These are phyloP conservation scores for Paragorgia papillata DNA, from an alignment of 92 coral and sea anemone genomes.

Conservation along the genomic window DNA sequence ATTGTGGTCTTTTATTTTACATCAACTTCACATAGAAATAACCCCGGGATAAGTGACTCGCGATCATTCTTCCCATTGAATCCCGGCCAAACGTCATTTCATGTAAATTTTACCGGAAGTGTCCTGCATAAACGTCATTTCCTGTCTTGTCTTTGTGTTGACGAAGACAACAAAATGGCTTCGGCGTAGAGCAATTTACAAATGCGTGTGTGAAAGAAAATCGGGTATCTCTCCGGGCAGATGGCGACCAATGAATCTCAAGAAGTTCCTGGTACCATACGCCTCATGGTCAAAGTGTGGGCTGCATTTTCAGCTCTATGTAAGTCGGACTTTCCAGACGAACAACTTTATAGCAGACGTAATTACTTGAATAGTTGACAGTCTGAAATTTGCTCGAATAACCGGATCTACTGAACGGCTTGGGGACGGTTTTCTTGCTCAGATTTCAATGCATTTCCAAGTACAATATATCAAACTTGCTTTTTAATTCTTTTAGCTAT, in stretches of 20 bases:
- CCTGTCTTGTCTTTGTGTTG: not conserved
- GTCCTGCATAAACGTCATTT: not conserved
- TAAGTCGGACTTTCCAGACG: slow-evolving; percentile 59
- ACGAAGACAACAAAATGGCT: not conserved
- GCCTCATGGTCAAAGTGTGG: slow-evolving; percentile 88
- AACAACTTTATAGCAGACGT: not conserved
- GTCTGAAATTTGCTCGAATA: too few relatives aligned
- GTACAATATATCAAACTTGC: too few relatives aligned
- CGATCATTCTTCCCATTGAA: too few relatives aligned
- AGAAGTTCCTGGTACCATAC: slow-evolving; percentile 79
- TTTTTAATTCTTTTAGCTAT: too few relatives aligned
- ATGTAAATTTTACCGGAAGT: not conserved
- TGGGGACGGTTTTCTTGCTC: too few relatives aligned
- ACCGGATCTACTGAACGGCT: too few relatives aligned
- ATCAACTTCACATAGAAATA: too few relatives aligned
- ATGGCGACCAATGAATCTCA: slow-evolving; percentile 68
- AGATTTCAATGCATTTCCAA: too few relatives aligned
- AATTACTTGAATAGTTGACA: too few relatives aligned
- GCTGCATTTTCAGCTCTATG: slow-evolving; percentile 93
- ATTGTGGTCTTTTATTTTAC: too few relatives aligned
- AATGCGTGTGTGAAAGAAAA: not conserved
- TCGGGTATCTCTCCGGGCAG: not conserved
- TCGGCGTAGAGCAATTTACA: not conserved
- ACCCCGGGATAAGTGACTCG: too few relatives aligned
- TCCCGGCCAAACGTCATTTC: too few relatives aligned